Evolutionary conservation across 1,140 invertebrate species (phyloP).

Genomic region (Zaprionus davidi): DNA sequence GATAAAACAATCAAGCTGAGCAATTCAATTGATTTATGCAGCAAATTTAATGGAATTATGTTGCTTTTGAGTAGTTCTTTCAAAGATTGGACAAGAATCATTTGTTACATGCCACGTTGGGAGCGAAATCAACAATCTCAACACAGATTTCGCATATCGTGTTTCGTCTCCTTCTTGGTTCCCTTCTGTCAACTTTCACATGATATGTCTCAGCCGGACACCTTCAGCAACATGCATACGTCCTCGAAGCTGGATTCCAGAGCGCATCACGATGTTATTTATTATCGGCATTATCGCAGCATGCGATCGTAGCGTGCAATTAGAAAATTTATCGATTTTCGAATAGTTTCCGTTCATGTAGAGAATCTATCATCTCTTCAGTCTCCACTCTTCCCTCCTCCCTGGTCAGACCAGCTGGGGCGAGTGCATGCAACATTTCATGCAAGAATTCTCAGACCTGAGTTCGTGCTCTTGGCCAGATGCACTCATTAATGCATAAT

Average conservation of each 20-base stretch:
- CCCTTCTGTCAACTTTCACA: neutral
- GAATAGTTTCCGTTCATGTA: slow-evolving; percentile 60
- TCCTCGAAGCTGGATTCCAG: neutral
- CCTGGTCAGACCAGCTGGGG: neutral
- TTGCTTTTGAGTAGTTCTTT: neutral
- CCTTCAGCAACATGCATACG: slow-evolving; percentile 3
- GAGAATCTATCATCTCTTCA: slow-evolving; percentile 38
- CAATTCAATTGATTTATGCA: slow-evolving; percentile 28
- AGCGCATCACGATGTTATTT: slow-evolving; percentile 13
- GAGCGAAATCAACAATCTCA: too few relatives aligned
- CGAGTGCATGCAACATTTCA: slow-evolving; percentile 72
- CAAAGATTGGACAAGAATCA: neutral
- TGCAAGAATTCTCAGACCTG: slow-evolving; percentile 76
- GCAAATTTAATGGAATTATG: neutral
- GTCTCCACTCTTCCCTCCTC: neutral
- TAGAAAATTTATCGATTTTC: slow-evolving; percentile 78
- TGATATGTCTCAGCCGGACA: neutral
- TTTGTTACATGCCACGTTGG: neutral
- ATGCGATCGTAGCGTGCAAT: slow-evolving; percentile 78
- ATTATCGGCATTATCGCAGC: slow-evolving; percentile 63
- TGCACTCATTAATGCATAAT: slow-evolving; percentile 81
- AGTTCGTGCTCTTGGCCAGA: slow-evolving; percentile 78
- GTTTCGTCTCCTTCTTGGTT: too few relatives aligned
- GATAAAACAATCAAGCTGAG: slow-evolving; percentile 27
- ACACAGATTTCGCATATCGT: too few relatives aligned